Evolutionary conservation across 2,113 vertebrate species (phyloP).

Genomic region (Oenanthe oenanthe): DNA sequence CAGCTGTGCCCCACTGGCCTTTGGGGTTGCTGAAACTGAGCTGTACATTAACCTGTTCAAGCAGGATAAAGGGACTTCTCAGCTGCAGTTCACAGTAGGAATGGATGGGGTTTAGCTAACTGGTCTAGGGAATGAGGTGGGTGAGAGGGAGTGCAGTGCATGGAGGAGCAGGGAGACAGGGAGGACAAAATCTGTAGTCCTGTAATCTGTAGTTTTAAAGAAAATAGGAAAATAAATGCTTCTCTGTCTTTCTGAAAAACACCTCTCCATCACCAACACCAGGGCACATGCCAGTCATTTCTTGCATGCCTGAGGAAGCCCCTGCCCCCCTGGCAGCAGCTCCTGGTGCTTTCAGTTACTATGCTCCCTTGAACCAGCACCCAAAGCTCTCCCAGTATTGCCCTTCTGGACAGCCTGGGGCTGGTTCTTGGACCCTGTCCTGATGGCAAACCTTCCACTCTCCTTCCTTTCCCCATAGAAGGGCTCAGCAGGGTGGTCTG

Average conservation of each 20-base stretch:
- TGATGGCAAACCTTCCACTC: accelerated
- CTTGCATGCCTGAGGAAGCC: background rate
- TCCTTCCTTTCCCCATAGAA: background rate
- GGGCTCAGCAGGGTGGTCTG: background rate
- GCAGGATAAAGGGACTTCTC: background rate
- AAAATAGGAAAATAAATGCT: background rate
- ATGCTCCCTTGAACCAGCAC: background rate
- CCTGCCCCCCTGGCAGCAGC: background rate
- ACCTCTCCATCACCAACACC: background rate
- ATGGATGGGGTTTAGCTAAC: background rate
- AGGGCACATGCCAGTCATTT: background rate
- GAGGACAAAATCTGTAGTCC: background rate
- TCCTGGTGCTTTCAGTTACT: accelerated
- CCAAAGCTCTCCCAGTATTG: accelerated
- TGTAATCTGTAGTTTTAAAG: background rate
- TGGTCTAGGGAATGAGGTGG: background rate
- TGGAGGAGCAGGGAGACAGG: background rate
- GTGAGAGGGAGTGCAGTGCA: background rate
- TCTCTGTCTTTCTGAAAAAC: background rate
- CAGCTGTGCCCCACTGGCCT: background rate
- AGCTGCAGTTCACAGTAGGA: background rate
- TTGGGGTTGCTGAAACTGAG: background rate
- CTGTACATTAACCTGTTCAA: background rate
- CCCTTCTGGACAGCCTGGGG: background rate
- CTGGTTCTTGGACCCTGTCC: background rate